Percentiles rank a stretch among this genome's conserved stretches.
Conservation (phyloP, 1,140 invertebrate species). For the Trypoxylus dichotomus region DNA sequence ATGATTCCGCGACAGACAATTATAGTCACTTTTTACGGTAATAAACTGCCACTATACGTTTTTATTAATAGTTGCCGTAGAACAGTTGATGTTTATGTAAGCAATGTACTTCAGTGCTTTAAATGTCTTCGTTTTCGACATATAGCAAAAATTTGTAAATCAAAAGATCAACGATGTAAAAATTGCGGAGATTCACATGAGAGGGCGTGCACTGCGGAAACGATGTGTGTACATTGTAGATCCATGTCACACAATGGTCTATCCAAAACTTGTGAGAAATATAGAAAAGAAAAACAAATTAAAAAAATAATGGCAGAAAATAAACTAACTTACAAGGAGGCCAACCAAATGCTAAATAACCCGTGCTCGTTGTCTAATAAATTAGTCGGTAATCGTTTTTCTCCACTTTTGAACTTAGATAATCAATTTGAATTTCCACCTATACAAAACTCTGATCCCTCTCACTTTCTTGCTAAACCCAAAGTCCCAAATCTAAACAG, state of each 20-base stretch:
- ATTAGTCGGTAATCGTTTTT: background rate
- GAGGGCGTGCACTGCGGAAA: background rate
- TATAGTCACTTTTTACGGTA: background rate
- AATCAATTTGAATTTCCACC: background rate
- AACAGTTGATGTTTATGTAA: background rate
- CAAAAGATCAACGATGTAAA: background rate
- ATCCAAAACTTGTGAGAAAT: background rate
- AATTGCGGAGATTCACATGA: background rate
- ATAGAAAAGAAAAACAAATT: background rate
- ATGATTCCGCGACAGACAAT: background rate
- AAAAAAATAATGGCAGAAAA: background rate
- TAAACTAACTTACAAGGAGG: background rate
- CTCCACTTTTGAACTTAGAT: background rate
- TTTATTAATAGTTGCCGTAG: too few species aligned
- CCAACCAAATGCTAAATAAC: background rate
- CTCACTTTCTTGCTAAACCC: background rate
- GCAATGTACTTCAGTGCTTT: background rate
- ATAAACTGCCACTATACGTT: background rate
- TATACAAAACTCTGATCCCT: background rate
- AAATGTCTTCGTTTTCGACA: background rate
- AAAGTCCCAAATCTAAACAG: background rate
- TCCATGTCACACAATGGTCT: background rate
- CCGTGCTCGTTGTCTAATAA: background rate
- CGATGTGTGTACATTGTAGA: background rate
- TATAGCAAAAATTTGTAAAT: background rate